These are phyloP conservation scores for Polyommatus icarus DNA, from an alignment of 2,888 invertebrate genomes.

Conservation along the genomic window DNA sequence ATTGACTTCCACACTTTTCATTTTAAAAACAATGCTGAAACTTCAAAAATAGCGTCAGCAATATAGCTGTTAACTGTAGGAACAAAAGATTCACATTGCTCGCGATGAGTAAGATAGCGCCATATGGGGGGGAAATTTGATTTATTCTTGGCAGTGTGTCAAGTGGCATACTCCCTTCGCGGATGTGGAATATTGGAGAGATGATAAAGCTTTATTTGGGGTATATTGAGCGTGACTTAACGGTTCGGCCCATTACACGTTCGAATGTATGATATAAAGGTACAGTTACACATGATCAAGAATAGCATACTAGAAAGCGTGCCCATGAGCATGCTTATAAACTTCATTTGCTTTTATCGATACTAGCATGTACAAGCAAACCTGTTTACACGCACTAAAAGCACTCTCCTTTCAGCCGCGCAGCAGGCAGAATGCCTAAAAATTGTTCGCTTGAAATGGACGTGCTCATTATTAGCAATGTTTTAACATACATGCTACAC, in stretches of 20 bases:
- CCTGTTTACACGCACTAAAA: too few relatives aligned
- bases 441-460: background rate
- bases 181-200: slow-evolving; percentile 62
- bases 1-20: background rate
- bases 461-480: background rate
- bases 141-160: slow-evolving; percentile 72
- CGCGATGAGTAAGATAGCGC: slow-evolving; percentile 39
- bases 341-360: too few relatives aligned
- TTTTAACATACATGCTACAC: background rate
- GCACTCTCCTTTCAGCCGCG: too few relatives aligned
- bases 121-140: slow-evolving; percentile 53
- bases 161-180: slow-evolving; percentile 64
- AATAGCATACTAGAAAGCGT: background rate
- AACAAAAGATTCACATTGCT: slow-evolving; percentile 39
- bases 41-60: slow-evolving; percentile 22
- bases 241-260: slow-evolving; percentile 51
- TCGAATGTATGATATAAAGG: slow-evolving; percentile 41
- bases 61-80: slow-evolving; percentile 40
- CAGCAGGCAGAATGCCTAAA: too few relatives aligned
- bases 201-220: slow-evolving; percentile 68
- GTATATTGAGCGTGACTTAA: slow-evolving; percentile 59
- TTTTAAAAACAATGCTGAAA: slow-evolving; percentile 26
- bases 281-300: background rate
- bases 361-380: too few relatives aligned
- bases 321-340: background rate